Evolutionary conservation across 1,140 invertebrate genomes (phyloP), one percentile per base, ranked within the genome.

Genomic region (Drosophila busckii): DNA sequence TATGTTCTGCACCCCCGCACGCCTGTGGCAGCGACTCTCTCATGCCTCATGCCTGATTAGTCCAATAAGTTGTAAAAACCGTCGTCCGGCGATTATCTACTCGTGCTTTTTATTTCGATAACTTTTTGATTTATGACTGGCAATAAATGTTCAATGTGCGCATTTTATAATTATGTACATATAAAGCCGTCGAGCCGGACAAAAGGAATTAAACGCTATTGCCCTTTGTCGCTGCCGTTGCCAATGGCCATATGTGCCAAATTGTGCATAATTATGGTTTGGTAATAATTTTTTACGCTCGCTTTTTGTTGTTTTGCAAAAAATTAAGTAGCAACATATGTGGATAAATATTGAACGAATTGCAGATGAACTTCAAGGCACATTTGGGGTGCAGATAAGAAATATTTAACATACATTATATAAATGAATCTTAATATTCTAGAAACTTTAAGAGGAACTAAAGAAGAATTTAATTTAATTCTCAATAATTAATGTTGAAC

Each of bases 61-160:
- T 78, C 66, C 80, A 84, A 84, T 84, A 84, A 84, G 80, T 80
- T 84, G 69, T 75, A 84, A 84, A 84, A 84, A 84, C 69, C 84
- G 80, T 80, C 60, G 73, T 44, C 34, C 42, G 50, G 56, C 64
- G 71, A 80, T 80, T 80, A 80, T 80, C 73, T 73, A 58, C 49
- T 38, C 49, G n/a, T 44, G 55, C 59, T 52, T 60, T 64, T 55
- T 52, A 32, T 58, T 67, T 66, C 46, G 70, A 70, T 80, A 84
- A 84, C 69, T 80, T 84, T 84, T 80, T 84, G 80, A 84, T 84
- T 84, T 84, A 84, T 84, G 80, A 58, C 62, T 50, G 73, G 68
- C 61, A 84, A 80, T 84, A 84, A 84, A 80, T 84, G 80, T 84
- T 84, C 61, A 45, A 63, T 69, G 67, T 37, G 60, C n/a, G n/a